These are phyloP conservation scores for Phenacoccus solenopsis DNA, from an alignment of 1,140 invertebrate species.

Conservation along the genomic window DNA sequence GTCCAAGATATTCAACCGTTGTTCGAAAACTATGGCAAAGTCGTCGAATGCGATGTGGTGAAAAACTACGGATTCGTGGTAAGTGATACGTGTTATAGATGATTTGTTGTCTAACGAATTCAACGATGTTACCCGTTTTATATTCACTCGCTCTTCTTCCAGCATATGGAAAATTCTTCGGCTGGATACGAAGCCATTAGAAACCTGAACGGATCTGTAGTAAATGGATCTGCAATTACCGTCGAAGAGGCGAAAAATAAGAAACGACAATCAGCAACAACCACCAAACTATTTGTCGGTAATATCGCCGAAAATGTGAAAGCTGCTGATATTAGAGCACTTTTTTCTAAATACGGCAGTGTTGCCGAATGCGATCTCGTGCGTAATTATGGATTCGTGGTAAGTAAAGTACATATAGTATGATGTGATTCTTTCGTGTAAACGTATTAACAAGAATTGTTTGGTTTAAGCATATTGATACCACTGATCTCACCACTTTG, in stretches of 20 bases:
- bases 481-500: constrained; percentile 64
- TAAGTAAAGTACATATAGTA: constrained; percentile 26
- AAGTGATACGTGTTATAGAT: constrained; percentile 33
- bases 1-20: constrained; percentile 72
- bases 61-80: constrained; percentile 94
- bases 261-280: constrained; percentile 66
- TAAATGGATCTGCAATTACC: constrained; percentile 79
- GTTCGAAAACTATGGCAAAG: constrained; percentile 90
- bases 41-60: constrained; percentile 90
- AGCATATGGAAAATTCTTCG: constrained; percentile 88
- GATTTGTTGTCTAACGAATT: too few species aligned
- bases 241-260: constrained; percentile 80
- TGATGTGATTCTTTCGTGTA: too few species aligned
- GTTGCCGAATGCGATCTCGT: constrained; percentile 85
- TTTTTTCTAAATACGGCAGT: constrained; percentile 76
- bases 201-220: constrained; percentile 73
- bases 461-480: constrained; percentile 50
- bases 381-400: constrained; percentile 80
- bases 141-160: constrained; percentile 22
- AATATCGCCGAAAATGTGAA: constrained; percentile 80
- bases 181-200: constrained; percentile 82
- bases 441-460: background rate
- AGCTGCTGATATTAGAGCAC: constrained; percentile 67
- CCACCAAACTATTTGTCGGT: constrained; percentile 80
- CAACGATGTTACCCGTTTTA: background rate